These are phyloP conservation scores for Drosophila nigritarsus DNA, from an alignment of 2,888 invertebrate genomes.

Conservation along the genomic window DNA sequence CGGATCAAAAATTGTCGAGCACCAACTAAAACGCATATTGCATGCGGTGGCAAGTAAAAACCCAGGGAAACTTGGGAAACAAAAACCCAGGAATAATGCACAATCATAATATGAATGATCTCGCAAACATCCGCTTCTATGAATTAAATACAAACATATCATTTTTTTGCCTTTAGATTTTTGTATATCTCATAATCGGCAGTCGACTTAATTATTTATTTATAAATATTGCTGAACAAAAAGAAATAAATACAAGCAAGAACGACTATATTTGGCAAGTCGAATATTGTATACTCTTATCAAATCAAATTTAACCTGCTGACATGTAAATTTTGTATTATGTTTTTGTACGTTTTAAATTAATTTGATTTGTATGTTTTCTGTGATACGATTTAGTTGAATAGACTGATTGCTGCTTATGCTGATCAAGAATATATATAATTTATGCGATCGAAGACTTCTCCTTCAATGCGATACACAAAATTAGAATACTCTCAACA, in stretches of 20 bases:
- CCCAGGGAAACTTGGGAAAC: not conserved
- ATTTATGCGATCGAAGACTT: fast-evolving
- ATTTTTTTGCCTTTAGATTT: not conserved
- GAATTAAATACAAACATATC: too few species aligned
- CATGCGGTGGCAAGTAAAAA: constrained; percentile 31
- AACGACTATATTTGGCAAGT: not conserved
- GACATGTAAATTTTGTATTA: fast-evolving
- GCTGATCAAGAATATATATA: not conserved
- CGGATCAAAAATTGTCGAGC: constrained; percentile 48
- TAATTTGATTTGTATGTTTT: not conserved
- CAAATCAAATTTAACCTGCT: not conserved
- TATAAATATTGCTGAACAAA: constrained; percentile 3
- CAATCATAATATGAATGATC: constrained; percentile 3
- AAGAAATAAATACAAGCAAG: not conserved
- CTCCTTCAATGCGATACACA: not conserved
- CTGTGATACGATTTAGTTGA: too few species aligned
- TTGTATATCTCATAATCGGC: not conserved
- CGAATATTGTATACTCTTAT: not conserved
- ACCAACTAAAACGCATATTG: constrained; percentile 45
- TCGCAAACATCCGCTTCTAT: not conserved
- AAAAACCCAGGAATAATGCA: constrained; percentile 5
- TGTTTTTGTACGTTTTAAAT: not conserved
- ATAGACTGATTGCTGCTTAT: not conserved
- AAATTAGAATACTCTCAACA: not conserved
- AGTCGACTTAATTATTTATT: constrained; percentile 18